Base-by-base conservation (phyloP, 2,797 vertebrate genomes). In the Vireo griseus region DNA sequence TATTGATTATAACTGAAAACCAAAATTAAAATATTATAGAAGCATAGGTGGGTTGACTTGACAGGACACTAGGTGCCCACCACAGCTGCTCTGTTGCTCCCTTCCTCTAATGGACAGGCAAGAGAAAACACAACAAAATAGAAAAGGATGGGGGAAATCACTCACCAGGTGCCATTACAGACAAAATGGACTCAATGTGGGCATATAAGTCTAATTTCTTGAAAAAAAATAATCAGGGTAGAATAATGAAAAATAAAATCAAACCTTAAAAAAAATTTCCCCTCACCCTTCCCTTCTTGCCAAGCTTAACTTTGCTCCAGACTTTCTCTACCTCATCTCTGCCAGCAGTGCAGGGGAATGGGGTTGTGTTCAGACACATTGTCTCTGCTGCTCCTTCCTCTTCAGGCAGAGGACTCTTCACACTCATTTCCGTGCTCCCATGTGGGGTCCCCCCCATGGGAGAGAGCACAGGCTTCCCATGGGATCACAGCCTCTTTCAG, bases 1-100 rank as follows among this genome's bases (percentile, higher is more conserved):
- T 82, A 79, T 13, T 79, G 77, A 82, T 79, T 40, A 54, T 44
- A 82, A 89, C 0, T 71, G 45, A 62, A 92, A 95, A 92, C 33
- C 5, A 71, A 72, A 63, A 62, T 50, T 66, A 67, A 92, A 77
- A 48, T 82, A 79, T 57, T 57, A 50, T 11, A 65, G 45, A 74
- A 82, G 25, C 17, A 76, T 16, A 58, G 26, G 16, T 54, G 40
- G 33, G 40, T 7, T 77, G 40, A 29, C 63, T 44, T 40, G 33
- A 39, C 48, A 33, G 17, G 51, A 82, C 9, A 52, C 20, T 14
- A 44, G 20, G 33, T 47, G 11, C 25, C 13, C 48, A 47, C 33
- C 33, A 69, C 42, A 62, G 16, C 40, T 62, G 33, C 48, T 77
- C 55, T 69, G 35, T 35, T 35, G 39, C 29, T 69, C 11, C 20